A percentile compares a stretch with the other conserved stretches of the same genome.
Conservation (phyloP, 1,140 invertebrate genomes). For the Xylocopa sonorina region DNA sequence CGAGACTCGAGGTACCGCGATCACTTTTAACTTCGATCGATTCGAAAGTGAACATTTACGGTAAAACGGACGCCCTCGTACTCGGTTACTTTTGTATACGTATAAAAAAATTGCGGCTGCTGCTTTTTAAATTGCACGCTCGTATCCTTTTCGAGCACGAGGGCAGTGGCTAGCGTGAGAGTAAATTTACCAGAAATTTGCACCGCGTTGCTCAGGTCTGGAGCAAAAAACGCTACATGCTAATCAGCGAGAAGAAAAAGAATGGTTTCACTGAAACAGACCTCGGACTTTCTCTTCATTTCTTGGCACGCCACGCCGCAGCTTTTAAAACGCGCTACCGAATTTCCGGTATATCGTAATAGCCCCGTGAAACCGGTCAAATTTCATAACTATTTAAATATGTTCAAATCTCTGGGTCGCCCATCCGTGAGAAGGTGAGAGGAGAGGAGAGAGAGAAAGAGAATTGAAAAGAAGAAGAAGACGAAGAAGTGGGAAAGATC, state of each 20-base stretch:
- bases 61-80: no score
- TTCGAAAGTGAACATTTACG: no score
- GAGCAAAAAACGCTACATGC: slow-evolving; percentile 9
- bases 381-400: slow-evolving; percentile 34
- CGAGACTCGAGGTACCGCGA: no score
- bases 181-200: neutral
- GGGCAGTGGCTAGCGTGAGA: no score
- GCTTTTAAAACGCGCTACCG: slow-evolving; percentile 16
- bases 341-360: slow-evolving; percentile 47
- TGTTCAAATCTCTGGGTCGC: slow-evolving; percentile 12
- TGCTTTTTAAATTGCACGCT: neutral
- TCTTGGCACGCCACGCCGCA: neutral
- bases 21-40: no score
- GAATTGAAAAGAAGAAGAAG: no score
- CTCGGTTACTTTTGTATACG: no score
- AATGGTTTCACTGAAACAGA: slow-evolving; percentile 44
- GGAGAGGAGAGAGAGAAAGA: no score
- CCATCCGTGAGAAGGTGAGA: no score
- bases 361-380: slow-evolving; percentile 31
- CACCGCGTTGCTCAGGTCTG: neutral
- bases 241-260: slow-evolving; percentile 31
- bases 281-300: slow-evolving; percentile 38
- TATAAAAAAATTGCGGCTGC: neutral
- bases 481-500: slow-evolving; percentile 7
- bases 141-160: no score